Percentiles rank a stretch among this genome's conserved stretches.
phyloP scores from a whole-genome alignment of 2,888 invertebrate species.

The Drosophila cognata region DNA sequence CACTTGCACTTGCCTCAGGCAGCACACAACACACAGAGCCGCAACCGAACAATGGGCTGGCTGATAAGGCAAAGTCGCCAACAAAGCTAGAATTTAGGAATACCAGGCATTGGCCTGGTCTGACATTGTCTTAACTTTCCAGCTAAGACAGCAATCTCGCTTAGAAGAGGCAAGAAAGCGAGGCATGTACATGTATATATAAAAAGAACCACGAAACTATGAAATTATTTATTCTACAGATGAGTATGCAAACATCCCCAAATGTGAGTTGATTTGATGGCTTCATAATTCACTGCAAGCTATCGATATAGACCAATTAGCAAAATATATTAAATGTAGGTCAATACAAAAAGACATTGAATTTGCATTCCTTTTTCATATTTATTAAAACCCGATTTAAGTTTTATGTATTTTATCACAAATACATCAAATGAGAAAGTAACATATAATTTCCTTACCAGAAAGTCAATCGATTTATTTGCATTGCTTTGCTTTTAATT shows the following conservation, averaged over 20 bases:
- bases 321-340: not conserved
- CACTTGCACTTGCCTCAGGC: slow-evolving; percentile 73
- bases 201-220: slow-evolving; percentile 24
- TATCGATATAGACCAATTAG: not conserved
- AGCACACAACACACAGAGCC: slow-evolving; percentile 20
- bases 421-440: not conserved
- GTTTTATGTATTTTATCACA: not conserved
- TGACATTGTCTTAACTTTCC: slow-evolving; percentile 9
- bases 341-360: not conserved
- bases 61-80: slow-evolving; percentile 19
- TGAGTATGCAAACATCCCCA: not conserved
- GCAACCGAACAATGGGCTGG: slow-evolving; percentile 5
- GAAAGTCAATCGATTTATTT: not conserved
- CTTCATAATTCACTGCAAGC: slow-evolving; percentile 8
- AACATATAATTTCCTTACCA: not conserved
- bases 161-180: slow-evolving; percentile 11
- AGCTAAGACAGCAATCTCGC: slow-evolving; percentile 10
- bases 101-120: not conserved
- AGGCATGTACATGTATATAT: not conserved
- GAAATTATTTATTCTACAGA: slow-evolving; percentile 27
- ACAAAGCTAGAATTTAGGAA: not conserved
- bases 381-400: not conserved
- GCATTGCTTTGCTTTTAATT: not conserved
- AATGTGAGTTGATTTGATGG: not conserved
- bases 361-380: not conserved